These are phyloP conservation scores for Shargacucullia verbasci DNA, from an alignment of 2,888 invertebrate genomes.

Conservation along the genomic window DNA sequence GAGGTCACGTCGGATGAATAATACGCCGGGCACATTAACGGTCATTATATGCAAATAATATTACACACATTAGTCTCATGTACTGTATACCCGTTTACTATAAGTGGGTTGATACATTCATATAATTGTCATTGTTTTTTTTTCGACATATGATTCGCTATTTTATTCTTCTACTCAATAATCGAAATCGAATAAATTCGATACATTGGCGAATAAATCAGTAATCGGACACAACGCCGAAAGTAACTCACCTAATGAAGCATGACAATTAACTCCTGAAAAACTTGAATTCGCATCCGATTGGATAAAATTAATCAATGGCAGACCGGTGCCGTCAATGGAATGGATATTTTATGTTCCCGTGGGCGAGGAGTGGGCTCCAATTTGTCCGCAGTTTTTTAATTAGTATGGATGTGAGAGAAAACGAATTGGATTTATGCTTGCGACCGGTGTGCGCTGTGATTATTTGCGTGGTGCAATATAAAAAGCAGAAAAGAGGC, in stretches of 20 bases:
- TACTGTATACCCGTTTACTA: conserved; percentile 53
- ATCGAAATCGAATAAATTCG: conserved; percentile 31
- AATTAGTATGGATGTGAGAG: conserved; percentile 86
- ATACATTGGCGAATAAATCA: conserved; percentile 30
- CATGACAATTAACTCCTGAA: conserved; percentile 81
- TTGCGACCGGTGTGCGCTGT: conserved; percentile 63
- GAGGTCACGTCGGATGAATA: conserved; percentile 84
- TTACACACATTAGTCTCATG: conserved; percentile 68
- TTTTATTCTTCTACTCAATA: conserved; percentile 18
- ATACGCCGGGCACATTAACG: conserved; percentile 81
- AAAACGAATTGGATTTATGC: conserved; percentile 82
- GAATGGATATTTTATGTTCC: conserved; percentile 87
- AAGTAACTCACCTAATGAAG: conserved; percentile 75
- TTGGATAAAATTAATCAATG: conserved; percentile 87
- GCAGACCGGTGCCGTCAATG: conserved; percentile 73
- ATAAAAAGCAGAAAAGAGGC: conserved; percentile 57
- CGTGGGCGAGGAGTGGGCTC: conserved; percentile 83
- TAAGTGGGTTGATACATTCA: conserved; percentile 52
- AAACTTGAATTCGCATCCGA: conserved; percentile 81
- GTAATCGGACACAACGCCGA: conserved; percentile 58
- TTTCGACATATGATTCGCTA: conserved; percentile 21
- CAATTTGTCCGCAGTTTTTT: conserved; percentile 88
- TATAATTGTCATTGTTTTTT: conserved; percentile 27
- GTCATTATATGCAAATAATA: conserved; percentile 89
- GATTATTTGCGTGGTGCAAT: conserved; percentile 59